Conservation (phyloP, 2,888 invertebrate genomes). For the Zaprionus bogoriensis region DNA sequence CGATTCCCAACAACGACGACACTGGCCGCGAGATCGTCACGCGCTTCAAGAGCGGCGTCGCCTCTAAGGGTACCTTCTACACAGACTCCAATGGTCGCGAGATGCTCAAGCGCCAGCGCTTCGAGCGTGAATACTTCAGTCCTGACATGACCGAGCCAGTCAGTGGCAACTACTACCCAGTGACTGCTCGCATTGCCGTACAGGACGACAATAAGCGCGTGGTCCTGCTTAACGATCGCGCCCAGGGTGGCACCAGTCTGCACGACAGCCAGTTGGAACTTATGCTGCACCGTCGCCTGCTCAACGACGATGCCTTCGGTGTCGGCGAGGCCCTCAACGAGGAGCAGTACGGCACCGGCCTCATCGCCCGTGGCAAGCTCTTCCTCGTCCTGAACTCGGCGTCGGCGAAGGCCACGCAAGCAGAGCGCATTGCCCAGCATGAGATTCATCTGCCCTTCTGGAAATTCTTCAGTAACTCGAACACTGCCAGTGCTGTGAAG, state of each 20-base stretch:
- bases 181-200: conserved; percentile 91
- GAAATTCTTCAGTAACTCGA: conserved; percentile 84
- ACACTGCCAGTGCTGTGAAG: conserved; percentile 80
- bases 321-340: conserved; percentile 96
- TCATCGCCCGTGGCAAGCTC: conserved; percentile 89
- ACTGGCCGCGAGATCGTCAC: conserved; percentile 93
- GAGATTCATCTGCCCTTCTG: conserved; percentile 86
- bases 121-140: conserved; percentile 90
- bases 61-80: conserved; percentile 88
- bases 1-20: conserved; percentile 87
- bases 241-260: conserved; percentile 92
- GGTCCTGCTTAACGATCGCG: conserved; percentile 87
- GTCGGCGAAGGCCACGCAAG: conserved; percentile 49
- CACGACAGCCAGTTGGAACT: conserved; percentile 90
- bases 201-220: conserved; percentile 84
- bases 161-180: conserved; percentile 96
- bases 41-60: conserved; percentile 87
- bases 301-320: conserved; percentile 95
- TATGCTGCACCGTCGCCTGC: conserved; percentile 92
- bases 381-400: conserved; percentile 82
- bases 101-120: conserved; percentile 87
- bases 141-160: conserved; percentile 86
- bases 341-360: conserved; percentile 86
- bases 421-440: conserved; percentile 84
- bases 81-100: conserved; percentile 98